These are phyloP conservation scores for Seira ritae DNA, from an alignment of 2,888 invertebrate species.

Conservation along the genomic window DNA sequence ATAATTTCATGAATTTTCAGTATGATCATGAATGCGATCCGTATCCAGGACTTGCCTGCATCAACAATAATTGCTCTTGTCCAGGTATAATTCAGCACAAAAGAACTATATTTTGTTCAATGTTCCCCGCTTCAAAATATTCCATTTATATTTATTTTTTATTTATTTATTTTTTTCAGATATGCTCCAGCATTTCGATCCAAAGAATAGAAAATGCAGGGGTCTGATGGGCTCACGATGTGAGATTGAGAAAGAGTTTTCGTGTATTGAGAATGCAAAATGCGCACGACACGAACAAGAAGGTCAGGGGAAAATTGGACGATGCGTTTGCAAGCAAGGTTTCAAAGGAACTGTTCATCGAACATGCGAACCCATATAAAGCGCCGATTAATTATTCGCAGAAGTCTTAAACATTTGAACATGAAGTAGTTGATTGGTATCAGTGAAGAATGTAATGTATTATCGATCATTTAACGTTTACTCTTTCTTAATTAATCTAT, in stretches of 20 bases:
- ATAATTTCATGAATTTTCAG: background rate
- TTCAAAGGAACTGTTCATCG: slow-evolving; percentile 49
- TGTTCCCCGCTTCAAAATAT: too few relatives aligned
- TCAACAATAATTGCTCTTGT: slow-evolving; percentile 59
- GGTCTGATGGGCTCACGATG: slow-evolving; percentile 60
- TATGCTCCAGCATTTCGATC: slow-evolving; percentile 44
- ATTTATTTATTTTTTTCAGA: slow-evolving; percentile 43
- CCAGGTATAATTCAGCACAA: slow-evolving; percentile 37
- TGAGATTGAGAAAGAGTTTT: slow-evolving; percentile 23
- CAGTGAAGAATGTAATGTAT: background rate
- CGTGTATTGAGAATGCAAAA: slow-evolving; percentile 60
- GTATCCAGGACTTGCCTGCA: slow-evolving; percentile 47
- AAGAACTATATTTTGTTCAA: too few relatives aligned
- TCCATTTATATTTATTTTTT: too few relatives aligned
- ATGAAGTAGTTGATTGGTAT: background rate
- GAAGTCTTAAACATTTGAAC: background rate
- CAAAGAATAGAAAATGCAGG: slow-evolving; percentile 49
- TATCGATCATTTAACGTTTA: too few relatives aligned
- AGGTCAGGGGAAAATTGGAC: slow-evolving; percentile 47
- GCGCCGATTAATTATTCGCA: background rate
- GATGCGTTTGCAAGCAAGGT: slow-evolving; percentile 57
- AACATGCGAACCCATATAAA: slow-evolving; percentile 52
- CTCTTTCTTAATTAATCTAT: too few relatives aligned
- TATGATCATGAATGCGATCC: slow-evolving; percentile 60
- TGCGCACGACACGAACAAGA: slow-evolving; percentile 50